phyloP scores from a whole-genome alignment of 2,113 vertebrate species.

The Marmota monax region DNA sequence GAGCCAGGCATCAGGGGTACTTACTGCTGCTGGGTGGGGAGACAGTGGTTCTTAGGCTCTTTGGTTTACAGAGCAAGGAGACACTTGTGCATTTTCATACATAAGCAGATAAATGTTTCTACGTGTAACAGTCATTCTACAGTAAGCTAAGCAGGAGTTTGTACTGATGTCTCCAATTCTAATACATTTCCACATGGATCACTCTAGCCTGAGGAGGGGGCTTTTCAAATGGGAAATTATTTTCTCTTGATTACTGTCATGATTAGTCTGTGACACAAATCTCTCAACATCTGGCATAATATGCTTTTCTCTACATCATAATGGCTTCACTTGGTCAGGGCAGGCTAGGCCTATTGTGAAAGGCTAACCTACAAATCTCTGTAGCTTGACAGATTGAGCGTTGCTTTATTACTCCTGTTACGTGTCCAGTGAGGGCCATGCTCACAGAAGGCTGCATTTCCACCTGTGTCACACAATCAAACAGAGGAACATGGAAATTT shows the following conservation, averaged over 20 bases:
- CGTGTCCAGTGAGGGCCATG: rapidly evolving
- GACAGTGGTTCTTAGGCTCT: background rate
- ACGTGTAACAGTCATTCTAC: background rate
- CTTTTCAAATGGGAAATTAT: background rate
- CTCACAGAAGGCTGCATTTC: rapidly evolving
- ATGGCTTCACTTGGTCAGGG: background rate
- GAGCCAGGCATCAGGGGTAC: background rate
- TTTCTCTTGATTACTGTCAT: background rate
- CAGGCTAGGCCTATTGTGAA: background rate
- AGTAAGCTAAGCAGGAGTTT: background rate
- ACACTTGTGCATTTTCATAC: too few relatives aligned
- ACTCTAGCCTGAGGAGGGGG: background rate
- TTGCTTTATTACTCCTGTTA: background rate
- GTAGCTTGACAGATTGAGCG: background rate
- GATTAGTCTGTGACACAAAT: background rate
- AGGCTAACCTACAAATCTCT: background rate
- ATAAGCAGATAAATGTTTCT: background rate
- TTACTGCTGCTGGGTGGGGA: background rate
- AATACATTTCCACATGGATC: background rate
- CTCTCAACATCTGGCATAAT: background rate
- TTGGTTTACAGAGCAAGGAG: background rate
- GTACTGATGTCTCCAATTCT: background rate
- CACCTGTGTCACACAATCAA: rapidly evolving
- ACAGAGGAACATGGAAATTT: background rate
- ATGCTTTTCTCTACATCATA: background rate